A percentile compares a stretch with the other conserved stretches of the same genome.
phyloP scores from a whole-genome alignment of 2,888 invertebrate species.

The Drosophila emarginata region DNA sequence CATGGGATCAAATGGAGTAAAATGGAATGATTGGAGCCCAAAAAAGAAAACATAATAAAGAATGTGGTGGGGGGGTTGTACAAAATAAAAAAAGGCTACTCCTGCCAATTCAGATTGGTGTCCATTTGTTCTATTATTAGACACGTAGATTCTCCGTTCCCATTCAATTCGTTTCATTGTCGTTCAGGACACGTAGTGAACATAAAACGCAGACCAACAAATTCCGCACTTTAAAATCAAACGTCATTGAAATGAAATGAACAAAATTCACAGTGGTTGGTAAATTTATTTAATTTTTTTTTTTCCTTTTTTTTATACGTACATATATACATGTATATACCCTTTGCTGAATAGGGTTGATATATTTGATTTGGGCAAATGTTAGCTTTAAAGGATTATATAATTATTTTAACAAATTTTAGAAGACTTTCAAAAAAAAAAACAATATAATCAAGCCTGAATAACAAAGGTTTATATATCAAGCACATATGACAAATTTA shows the following conservation, averaged over 20 bases:
- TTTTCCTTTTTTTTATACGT: neutral
- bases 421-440: too few relatives aligned
- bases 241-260: conserved; percentile 21
- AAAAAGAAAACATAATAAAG: neutral
- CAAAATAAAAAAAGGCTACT: conserved; percentile 8
- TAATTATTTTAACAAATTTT: too few relatives aligned
- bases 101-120: conserved; percentile 15
- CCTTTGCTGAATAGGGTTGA: neutral
- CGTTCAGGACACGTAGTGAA: conserved; percentile 61
- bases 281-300: neutral
- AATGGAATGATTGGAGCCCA: conserved; percentile 30
- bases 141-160: conserved; percentile 5
- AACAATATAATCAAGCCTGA: too few relatives aligned
- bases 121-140: conserved; percentile 39
- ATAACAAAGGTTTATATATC: too few relatives aligned
- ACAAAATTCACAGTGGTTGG: neutral
- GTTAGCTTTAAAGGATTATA: too few relatives aligned
- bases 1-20: conserved; percentile 70
- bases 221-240: conserved; percentile 51
- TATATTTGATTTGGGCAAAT: too few relatives aligned
- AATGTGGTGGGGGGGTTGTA: neutral
- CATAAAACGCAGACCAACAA: conserved; percentile 67
- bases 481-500: too few relatives aligned
- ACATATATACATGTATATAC: neutral
- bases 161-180: conserved; percentile 32